Evolutionary conservation across 1,140 invertebrate genomes (phyloP).

Genomic region (Coptotermes formosanus): DNA sequence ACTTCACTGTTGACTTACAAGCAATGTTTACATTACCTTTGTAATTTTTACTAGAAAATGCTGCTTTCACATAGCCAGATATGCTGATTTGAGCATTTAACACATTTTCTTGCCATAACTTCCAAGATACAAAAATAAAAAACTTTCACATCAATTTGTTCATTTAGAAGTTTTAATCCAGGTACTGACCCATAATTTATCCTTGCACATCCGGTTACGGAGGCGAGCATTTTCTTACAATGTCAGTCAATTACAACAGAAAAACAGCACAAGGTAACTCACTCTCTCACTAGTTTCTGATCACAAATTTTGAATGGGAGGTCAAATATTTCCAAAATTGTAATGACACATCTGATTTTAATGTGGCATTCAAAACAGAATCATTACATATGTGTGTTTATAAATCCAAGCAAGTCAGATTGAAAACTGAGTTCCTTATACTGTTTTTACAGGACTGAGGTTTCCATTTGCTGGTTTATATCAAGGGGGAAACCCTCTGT

Average conservation of each 20-base stretch:
- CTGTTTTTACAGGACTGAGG: background rate
- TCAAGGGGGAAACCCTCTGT: constrained; percentile 36
- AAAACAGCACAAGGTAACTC: background rate
- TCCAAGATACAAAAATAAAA: background rate
- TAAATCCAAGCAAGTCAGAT: background rate
- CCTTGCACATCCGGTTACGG: background rate
- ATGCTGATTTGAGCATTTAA: background rate
- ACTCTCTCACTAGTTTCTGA: background rate
- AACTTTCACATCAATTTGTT: background rate
- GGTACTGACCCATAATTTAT: background rate
- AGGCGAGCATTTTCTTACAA: background rate
- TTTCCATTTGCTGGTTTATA: constrained; percentile 10
- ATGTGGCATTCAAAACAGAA: background rate
- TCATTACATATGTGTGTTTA: background rate
- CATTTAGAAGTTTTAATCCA: background rate
- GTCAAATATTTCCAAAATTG: background rate
- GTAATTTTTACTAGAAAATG: background rate
- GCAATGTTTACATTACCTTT: background rate
- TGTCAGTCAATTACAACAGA: background rate
- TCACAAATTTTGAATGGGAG: background rate
- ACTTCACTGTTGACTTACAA: background rate
- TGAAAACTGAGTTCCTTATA: background rate
- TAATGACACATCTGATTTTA: background rate
- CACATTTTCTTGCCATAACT: background rate
- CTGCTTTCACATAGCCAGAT: background rate